Conservation (phyloP, 2,797 vertebrate species). For the Fringilla coelebs region DNA sequence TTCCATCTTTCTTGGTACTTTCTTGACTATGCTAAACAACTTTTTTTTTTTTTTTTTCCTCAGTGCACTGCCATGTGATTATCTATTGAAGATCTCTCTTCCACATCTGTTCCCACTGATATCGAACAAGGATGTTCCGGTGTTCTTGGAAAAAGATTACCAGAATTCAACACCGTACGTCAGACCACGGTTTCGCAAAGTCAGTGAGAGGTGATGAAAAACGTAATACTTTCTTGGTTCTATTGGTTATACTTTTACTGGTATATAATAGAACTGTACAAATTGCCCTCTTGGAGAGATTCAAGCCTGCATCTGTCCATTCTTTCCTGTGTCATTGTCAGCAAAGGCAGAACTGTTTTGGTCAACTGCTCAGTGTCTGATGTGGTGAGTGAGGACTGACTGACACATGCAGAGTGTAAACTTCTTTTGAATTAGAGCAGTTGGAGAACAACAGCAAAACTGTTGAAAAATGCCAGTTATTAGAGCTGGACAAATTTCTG, state of each 20-base stretch:
- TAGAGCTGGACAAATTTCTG: constrained; percentile 65
- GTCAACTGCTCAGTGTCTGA: background rate
- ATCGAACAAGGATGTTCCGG: background rate
- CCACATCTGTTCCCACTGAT: background rate
- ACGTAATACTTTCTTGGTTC: background rate
- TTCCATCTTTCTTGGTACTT: background rate
- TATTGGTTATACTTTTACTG: background rate
- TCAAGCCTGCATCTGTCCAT: background rate
- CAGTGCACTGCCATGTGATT: background rate
- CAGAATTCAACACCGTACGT: background rate
- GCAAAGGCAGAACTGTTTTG: background rate
- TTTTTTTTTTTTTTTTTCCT: background rate
- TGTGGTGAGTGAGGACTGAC: background rate
- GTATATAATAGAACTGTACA: background rate
- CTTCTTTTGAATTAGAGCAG: background rate
- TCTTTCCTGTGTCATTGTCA: background rate
- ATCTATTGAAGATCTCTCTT: background rate
- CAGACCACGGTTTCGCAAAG: background rate
- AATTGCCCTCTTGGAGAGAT: background rate
- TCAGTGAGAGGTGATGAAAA: background rate
- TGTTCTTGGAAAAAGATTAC: background rate
- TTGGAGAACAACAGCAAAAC: constrained; percentile 1
- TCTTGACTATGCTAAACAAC: background rate
- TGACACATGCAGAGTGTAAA: background rate
- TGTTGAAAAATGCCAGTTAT: constrained; percentile 37